phyloP scores from a whole-genome alignment of 1,140 invertebrate species.

The Capitella teleta region DNA sequence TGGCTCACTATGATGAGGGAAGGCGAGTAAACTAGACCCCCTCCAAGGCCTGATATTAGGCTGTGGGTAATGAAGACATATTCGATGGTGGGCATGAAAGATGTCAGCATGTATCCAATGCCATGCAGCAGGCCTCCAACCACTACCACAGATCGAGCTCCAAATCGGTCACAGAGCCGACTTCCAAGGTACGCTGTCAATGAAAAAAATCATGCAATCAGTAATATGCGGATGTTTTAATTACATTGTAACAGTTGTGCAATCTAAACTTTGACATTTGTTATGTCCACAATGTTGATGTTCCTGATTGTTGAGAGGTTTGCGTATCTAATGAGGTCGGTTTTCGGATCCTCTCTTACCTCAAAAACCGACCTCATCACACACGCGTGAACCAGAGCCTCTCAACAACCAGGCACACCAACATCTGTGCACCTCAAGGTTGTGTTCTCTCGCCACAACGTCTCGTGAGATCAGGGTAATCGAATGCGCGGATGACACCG shows the following conservation, averaged over 20 bases:
- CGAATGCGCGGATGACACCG: no score
- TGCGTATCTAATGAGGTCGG: no score
- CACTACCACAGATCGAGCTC: conserved; percentile 1
- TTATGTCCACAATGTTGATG: neutral
- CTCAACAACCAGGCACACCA: no score
- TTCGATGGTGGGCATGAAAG: conserved; percentile 1
- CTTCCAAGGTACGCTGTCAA: neutral
- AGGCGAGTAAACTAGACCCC: conserved; percentile 80
- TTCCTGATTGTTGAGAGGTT: no score
- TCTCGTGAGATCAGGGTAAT: no score
- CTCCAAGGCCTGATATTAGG: conserved; percentile 51
- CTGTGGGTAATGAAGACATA: conserved; percentile 2
- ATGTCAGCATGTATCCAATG: neutral
- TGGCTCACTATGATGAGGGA: conserved; percentile 85
- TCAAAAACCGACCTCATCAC: no score
- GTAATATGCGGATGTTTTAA: neutral
- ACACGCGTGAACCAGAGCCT: no score
- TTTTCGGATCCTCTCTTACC: no score
- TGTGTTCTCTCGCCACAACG: no score
- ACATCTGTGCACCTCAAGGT: no score
- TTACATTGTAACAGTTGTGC: neutral
- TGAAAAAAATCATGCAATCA: neutral
- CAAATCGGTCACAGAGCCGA: neutral
- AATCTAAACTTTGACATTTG: neutral
- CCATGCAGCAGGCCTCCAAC: conserved; percentile 1